Base-by-base conservation (phyloP, 1,140 invertebrate species). In the Protaetia brevitarsis region DNA sequence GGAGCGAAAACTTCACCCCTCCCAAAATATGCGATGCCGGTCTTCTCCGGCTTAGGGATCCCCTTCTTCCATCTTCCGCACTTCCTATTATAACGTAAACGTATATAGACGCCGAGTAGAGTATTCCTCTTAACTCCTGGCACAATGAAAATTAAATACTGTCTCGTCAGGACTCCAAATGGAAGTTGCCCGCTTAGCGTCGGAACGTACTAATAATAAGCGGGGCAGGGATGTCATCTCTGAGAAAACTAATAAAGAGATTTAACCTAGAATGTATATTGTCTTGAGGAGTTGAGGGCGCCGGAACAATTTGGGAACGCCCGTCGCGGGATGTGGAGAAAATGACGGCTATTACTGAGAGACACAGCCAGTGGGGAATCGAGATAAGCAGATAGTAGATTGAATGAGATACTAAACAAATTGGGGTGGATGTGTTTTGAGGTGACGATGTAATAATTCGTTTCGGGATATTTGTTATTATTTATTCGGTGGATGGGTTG, bases 111-210 rank as follows among this genome's bases (percentile, higher is more conserved):
- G 34, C 34, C 16, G n/a, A n/a, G n/a, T n/a, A n/a, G n/a, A 37
- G 34, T 37, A 13, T 37, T 37, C 34, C 34, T 37, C 34, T 37
- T 37, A 37, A 37, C 34, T 16, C 16, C 34, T 37, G n/a, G 10
- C 34, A 37, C 34, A 37, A 37, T 37, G 34, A 37, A 37, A 37
- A 37, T 37, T 37, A 37, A 37, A 37, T 37, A 37, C 34, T 13
- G 34, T 37, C 34, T 37, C 34, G 34, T 11, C 34, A 16, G 11
- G 34, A 37, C 34, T 37, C 16, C 16, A 37, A 37, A 37, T 13
- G 11, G 34, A 16, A 37, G 16, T 16, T 37, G n/a, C 34, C 34
- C 16, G 34, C 34, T 37, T 11, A 37, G 34, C 16, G 34, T 16
- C 34, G 34, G 16, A 16, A 37, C 34, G 34, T n/a, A n/a, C n/a